These are phyloP conservation scores for Thaleichthys pacificus DNA, from an alignment of 2,797 vertebrate species.

Conservation along the genomic window DNA sequence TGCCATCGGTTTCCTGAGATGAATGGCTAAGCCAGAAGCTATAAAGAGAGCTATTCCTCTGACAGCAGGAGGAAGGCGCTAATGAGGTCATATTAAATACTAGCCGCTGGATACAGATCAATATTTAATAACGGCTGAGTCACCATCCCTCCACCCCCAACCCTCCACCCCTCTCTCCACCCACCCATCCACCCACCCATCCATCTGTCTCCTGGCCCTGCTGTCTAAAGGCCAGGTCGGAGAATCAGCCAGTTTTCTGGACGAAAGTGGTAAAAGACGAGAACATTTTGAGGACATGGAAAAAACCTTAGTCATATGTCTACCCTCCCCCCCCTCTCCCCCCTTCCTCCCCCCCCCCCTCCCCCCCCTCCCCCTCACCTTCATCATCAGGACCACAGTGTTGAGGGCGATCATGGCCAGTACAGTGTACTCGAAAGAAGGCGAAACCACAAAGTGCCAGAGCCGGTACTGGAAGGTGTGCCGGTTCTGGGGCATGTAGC, in stretches of 20 bases:
- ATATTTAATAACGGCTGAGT: slow-evolving; percentile 80
- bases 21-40: slow-evolving; percentile 35
- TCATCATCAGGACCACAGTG: slow-evolving; percentile 99
- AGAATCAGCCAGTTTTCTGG: slow-evolving; percentile 42
- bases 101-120: slow-evolving; percentile 71
- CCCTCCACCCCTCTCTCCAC: slow-evolving; percentile 2
- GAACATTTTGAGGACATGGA: neutral
- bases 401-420: slow-evolving; percentile 98
- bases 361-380: slow-evolving; percentile 79
- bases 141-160: slow-evolving; percentile 60
- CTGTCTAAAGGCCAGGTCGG: slow-evolving; percentile 48
- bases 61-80: slow-evolving; percentile 61
- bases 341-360: neutral
- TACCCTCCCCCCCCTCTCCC: neutral
- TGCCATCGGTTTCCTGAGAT: too few relatives aligned
- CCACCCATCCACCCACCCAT: too few relatives aligned
- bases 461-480: slow-evolving; percentile 96
- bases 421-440: slow-evolving; percentile 96
- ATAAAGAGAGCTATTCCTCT: slow-evolving; percentile 70
- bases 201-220: slow-evolving; percentile 33
- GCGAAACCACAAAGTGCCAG: slow-evolving; percentile 98
- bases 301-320: neutral
- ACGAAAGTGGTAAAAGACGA: neutral
- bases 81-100: slow-evolving; percentile 77
- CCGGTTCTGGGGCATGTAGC: slow-evolving; percentile 98